phyloP scores from a whole-genome alignment of 1,140 invertebrate genomes.

The Ruditapes philippinarum region DNA sequence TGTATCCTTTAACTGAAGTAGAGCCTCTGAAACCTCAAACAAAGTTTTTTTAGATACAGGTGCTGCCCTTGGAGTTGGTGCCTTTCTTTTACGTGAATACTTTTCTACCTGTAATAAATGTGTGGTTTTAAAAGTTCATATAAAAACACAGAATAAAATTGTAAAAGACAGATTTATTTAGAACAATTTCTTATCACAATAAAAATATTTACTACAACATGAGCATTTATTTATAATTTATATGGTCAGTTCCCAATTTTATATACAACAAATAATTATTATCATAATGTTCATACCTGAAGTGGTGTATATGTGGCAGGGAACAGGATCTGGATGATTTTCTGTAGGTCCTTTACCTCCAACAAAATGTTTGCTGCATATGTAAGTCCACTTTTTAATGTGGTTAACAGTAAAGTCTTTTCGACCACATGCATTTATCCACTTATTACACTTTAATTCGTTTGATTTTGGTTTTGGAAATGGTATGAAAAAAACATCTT shows the following conservation, averaged over 20 bases:
- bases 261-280: not conserved
- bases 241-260: not conserved
- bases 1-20: not conserved
- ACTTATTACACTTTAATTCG: slow-evolving; percentile 57
- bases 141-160: not conserved
- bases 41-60: slow-evolving; percentile 32
- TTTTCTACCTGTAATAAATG: slow-evolving; percentile 22
- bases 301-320: slow-evolving; percentile 33
- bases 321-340: slow-evolving; percentile 52
- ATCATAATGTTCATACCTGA: slow-evolving; percentile 16
- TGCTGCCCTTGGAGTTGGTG: slow-evolving; percentile 33
- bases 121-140: not conserved
- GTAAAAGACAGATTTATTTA: not conserved
- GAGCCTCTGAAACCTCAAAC: slow-evolving; percentile 41
- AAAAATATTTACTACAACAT: not conserved
- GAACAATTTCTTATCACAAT: not conserved
- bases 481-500: slow-evolving; percentile 63
- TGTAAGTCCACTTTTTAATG: slow-evolving; percentile 63
- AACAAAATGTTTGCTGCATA: slow-evolving; percentile 65
- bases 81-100: slow-evolving; percentile 36
- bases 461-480: slow-evolving; percentile 70
- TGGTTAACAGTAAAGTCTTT: slow-evolving; percentile 58
- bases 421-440: slow-evolving; percentile 65
- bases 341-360: slow-evolving; percentile 50
- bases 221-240: not conserved